Evolutionary conservation across 2,797 vertebrate species (phyloP).

Genomic region (Eulemur coronatus): DNA sequence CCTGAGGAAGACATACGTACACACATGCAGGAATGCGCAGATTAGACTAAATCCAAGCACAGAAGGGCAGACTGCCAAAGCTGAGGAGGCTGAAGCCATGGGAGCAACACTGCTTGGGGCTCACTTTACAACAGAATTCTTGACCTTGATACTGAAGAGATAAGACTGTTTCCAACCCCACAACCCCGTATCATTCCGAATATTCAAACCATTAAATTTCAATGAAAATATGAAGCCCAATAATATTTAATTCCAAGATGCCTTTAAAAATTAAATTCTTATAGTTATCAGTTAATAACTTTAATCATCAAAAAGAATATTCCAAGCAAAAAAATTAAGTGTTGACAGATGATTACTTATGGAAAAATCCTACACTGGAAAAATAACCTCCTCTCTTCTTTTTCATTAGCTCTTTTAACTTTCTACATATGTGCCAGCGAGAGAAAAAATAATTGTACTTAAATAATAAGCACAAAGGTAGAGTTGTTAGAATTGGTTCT

Average conservation of each 20-base stretch:
- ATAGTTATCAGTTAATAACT: not conserved
- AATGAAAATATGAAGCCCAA: not conserved
- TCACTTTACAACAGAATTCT: not conserved
- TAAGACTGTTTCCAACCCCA: not conserved
- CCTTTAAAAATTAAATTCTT: slow-evolving; percentile 17
- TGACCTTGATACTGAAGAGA: not conserved
- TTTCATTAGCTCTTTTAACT: not conserved
- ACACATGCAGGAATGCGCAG: not conserved
- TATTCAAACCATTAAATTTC: not conserved
- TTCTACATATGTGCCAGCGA: not conserved
- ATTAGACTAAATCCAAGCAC: not conserved
- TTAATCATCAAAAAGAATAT: slow-evolving; percentile 19
- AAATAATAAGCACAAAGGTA: not conserved
- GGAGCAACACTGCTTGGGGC: rapidly evolving
- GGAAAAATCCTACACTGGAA: not conserved
- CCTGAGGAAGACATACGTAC: not conserved
- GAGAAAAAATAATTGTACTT: not conserved
- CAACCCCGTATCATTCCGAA: not conserved
- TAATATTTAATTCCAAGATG: not conserved
- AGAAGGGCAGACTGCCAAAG: not conserved
- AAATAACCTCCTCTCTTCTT: not conserved
- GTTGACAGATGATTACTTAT: not conserved
- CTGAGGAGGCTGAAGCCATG: not conserved
- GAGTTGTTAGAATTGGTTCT: not conserved
- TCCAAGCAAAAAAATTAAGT: slow-evolving; percentile 13